These are phyloP conservation scores for Listrodromus nycthemerus DNA, from an alignment of 2,888 invertebrate genomes.

Conservation along the genomic window DNA sequence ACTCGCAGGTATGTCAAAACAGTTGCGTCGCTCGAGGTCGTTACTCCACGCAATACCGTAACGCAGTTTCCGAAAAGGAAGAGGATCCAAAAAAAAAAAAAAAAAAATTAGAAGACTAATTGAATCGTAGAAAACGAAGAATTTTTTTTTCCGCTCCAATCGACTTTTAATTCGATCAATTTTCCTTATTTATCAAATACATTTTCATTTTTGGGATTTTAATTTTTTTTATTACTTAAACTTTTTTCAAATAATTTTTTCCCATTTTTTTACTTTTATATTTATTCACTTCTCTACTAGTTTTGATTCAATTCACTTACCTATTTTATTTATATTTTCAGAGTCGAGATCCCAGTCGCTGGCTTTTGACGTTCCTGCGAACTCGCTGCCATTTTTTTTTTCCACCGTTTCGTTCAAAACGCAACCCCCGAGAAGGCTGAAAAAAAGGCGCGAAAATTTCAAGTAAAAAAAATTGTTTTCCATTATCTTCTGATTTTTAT, in stretches of 20 bases:
- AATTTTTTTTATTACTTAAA: too few relatives aligned
- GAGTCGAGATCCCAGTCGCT: too few relatives aligned
- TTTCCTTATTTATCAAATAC: background rate
- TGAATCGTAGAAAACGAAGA: background rate
- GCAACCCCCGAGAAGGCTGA: too few relatives aligned
- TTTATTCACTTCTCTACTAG: too few relatives aligned
- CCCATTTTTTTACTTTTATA: too few relatives aligned
- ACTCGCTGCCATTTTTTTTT: too few relatives aligned
- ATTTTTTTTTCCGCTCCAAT: background rate
- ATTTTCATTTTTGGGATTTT: background rate
- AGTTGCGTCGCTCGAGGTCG: background rate
- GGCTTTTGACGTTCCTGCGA: too few relatives aligned
- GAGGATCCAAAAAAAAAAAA: background rate
- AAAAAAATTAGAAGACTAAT: background rate
- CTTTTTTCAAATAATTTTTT: too few relatives aligned
- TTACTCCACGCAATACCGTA: slow-evolving; percentile 31
- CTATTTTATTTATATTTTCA: too few relatives aligned
- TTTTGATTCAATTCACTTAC: too few relatives aligned
- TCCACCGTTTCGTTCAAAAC: background rate
- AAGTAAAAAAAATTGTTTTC: background rate
- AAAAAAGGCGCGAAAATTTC: too few relatives aligned
- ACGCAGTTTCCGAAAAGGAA: slow-evolving; percentile 21
- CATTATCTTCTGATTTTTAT: background rate
- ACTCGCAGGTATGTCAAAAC: slow-evolving; percentile 13
- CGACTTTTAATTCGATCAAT: background rate